phyloP scores from a whole-genome alignment of 2,113 vertebrate species.

The Cavia aperea region DNA sequence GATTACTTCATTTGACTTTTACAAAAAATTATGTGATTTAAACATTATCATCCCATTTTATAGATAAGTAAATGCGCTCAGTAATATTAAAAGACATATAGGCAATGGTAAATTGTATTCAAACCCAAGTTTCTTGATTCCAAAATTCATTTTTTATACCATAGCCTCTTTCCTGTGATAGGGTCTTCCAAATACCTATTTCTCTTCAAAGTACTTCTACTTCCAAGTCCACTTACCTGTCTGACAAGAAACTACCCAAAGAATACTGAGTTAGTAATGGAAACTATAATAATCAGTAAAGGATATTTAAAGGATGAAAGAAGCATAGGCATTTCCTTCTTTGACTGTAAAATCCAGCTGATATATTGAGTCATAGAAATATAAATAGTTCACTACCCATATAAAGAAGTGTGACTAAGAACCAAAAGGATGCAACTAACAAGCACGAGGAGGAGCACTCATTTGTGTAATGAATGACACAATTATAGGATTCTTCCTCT shows the following conservation, averaged over 20 bases:
- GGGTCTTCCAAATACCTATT: background rate
- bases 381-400: conserved; percentile 51
- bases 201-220: conserved; percentile 21
- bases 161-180: background rate
- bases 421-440: conserved; percentile 27
- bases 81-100: background rate
- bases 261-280: conserved; percentile 19
- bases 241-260: conserved; percentile 29
- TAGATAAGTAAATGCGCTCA: background rate
- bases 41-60: background rate
- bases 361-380: conserved; percentile 46
- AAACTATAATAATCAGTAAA: conserved; percentile 34
- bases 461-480: background rate
- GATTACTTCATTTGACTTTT: background rate
- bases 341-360: conserved; percentile 42
- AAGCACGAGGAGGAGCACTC: background rate
- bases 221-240: conserved; percentile 8
- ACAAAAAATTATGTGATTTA: background rate
- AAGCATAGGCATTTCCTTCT: conserved; percentile 44
- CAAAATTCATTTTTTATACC: background rate
- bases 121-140: conserved; percentile 10
- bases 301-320: conserved; percentile 45
- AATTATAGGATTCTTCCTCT: background rate
- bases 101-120: background rate
- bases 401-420: conserved; percentile 57